Evolutionary conservation across 1,140 invertebrate genomes (phyloP).

Genomic region (Drosophila sucinea): DNA sequence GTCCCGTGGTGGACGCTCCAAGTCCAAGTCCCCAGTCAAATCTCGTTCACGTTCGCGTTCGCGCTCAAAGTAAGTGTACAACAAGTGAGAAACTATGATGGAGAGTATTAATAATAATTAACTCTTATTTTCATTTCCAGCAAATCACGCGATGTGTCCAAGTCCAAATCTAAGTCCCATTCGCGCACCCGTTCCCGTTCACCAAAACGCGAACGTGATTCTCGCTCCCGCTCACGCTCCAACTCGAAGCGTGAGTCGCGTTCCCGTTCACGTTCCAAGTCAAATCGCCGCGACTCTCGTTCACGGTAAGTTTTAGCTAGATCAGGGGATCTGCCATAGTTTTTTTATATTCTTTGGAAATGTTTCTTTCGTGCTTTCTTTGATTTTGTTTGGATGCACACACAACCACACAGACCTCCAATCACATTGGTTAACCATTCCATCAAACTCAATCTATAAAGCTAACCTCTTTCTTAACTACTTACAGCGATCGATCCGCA

Average conservation of each 20-base stretch:
- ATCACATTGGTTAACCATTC: constrained; percentile 47
- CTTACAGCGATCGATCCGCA: constrained; percentile 83
- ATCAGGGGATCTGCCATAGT: not conserved
- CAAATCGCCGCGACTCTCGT: constrained; percentile 81
- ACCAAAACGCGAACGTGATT: constrained; percentile 80
- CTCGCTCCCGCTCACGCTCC: constrained; percentile 80
- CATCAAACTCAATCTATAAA: constrained; percentile 36
- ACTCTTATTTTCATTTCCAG: constrained; percentile 41
- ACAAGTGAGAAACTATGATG: not conserved
- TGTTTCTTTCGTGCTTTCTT: constrained; percentile 69
- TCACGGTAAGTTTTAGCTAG: constrained; percentile 74
- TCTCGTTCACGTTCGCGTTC: constrained; percentile 87
- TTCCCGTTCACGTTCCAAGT: constrained; percentile 83
- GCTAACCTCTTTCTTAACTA: constrained; percentile 23
- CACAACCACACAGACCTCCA: constrained; percentile 43
- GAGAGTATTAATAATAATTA: not conserved
- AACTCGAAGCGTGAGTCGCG: constrained; percentile 82
- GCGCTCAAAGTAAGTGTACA: constrained; percentile 75
- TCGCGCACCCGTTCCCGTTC: constrained; percentile 83
- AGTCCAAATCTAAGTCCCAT: constrained; percentile 85
- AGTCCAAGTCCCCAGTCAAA: constrained; percentile 89
- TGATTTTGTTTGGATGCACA: constrained; percentile 71
- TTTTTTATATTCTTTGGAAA: constrained; percentile 32
- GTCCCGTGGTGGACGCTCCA: constrained; percentile 86
- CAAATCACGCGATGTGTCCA: constrained; percentile 83